Evolutionary conservation across 2,888 invertebrate species (phyloP).

Genomic region (Polydrusus pterygomalis): DNA sequence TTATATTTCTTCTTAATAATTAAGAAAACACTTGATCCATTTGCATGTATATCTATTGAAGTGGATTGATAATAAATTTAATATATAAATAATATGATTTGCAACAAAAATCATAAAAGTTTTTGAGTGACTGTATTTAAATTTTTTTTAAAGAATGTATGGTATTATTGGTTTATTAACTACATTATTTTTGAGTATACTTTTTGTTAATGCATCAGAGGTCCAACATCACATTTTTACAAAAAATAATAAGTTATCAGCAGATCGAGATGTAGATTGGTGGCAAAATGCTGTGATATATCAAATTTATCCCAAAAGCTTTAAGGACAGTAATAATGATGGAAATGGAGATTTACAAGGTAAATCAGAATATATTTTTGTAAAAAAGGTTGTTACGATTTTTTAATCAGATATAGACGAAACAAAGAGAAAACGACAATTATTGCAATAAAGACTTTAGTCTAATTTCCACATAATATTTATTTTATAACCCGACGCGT

Average conservation of each 20-base stretch:
- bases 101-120: too few species aligned
- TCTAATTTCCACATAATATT: too few species aligned
- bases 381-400: too few species aligned
- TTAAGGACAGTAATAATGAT: conserved; percentile 87
- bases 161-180: not conserved
- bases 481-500: too few species aligned
- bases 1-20: too few species aligned
- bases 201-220: not conserved
- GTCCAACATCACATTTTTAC: not conserved
- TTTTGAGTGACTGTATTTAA: too few species aligned
- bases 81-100: not conserved
- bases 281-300: conserved; percentile 88
- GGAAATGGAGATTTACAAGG: conserved; percentile 91
- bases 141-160: not conserved
- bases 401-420: too few species aligned
- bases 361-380: conserved; percentile 60
- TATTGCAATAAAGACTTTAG: too few species aligned
- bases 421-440: too few species aligned
- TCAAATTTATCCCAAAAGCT: conserved; percentile 90
- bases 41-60: too few species aligned
- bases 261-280: conserved; percentile 79
- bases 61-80: not conserved
- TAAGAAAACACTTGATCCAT: too few species aligned
- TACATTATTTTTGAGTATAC: not conserved
- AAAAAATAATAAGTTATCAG: not conserved